Evolutionary conservation across 2,797 vertebrate species (phyloP).

Genomic region (Gymnocypris eckloni): DNA sequence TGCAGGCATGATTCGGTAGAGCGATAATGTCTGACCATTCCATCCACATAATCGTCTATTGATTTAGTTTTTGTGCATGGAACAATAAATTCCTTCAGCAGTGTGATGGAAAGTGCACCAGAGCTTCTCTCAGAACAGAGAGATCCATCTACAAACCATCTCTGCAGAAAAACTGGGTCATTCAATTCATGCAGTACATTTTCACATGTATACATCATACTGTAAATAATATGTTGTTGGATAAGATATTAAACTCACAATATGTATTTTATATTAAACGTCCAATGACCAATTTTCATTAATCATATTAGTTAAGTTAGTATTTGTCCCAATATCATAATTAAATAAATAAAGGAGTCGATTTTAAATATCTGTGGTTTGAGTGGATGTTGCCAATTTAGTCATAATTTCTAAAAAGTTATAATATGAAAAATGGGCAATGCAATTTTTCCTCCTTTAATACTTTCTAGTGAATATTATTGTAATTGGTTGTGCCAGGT

Average conservation of each 20-base stretch:
- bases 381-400: neutral
- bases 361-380: neutral
- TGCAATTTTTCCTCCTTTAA: neutral
- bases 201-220: neutral
- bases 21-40: constrained; percentile 65
- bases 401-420: neutral
- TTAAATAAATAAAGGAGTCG: neutral
- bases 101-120: constrained; percentile 48
- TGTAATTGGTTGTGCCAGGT: neutral
- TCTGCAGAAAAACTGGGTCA: neutral
- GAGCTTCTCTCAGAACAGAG: constrained; percentile 42
- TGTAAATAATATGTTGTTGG: neutral
- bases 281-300: neutral
- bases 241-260: neutral
- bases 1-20: constrained; percentile 52
- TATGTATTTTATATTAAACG: neutral
- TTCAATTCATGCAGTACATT: neutral
- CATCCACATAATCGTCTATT: constrained; percentile 70
- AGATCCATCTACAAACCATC: constrained; percentile 25
- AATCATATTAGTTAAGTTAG: neutral
- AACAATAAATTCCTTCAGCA: constrained; percentile 62
- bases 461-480: neutral
- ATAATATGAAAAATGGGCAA: neutral
- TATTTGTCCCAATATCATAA: neutral
- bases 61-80: constrained; percentile 68